These are phyloP conservation scores for Melinaea marsaeus DNA, from an alignment of 2,888 invertebrate species.

Conservation along the genomic window DNA sequence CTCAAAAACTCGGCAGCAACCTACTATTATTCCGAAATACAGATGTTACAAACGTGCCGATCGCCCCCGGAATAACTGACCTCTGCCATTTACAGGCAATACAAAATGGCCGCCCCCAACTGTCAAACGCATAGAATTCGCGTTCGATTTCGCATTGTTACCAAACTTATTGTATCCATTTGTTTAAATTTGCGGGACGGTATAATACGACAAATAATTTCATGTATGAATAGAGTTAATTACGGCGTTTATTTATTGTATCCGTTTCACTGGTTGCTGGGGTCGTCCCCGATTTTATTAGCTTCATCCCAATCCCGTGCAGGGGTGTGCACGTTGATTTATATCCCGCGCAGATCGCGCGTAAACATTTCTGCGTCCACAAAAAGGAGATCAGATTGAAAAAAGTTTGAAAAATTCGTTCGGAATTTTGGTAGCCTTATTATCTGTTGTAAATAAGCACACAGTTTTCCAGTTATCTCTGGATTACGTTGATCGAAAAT, in stretches of 20 bases:
- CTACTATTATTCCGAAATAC: constrained; percentile 21
- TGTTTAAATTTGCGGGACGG: constrained; percentile 47
- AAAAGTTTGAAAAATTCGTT: constrained; percentile 29
- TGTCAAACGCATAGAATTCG: constrained; percentile 61
- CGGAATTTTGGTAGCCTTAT: constrained; percentile 25
- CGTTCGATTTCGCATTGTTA: constrained; percentile 44
- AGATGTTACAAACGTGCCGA: constrained; percentile 35
- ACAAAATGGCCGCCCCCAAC: constrained; percentile 60
- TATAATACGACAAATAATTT: constrained; percentile 61
- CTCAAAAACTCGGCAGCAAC: constrained; percentile 3
- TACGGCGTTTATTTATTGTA: constrained; percentile 72
- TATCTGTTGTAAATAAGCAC: constrained; percentile 12
- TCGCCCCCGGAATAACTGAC: constrained; percentile 35
- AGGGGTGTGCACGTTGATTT: constrained; percentile 54
- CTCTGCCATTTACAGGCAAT: constrained; percentile 57
- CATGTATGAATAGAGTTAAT: constrained; percentile 71
- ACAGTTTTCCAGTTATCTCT: constrained; percentile 30
- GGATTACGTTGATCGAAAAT: constrained; percentile 42
- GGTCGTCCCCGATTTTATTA: constrained; percentile 61
- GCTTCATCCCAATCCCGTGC: constrained; percentile 53
- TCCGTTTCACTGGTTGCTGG: constrained; percentile 59
- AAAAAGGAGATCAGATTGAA: constrained; percentile 29
- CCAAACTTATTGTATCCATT: constrained; percentile 44
- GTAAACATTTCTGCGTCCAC: constrained; percentile 30
- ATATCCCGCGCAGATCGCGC: constrained; percentile 39